Conservation (phyloP, 2,113 vertebrate genomes). For the Coptodon bakossiorum region DNA sequence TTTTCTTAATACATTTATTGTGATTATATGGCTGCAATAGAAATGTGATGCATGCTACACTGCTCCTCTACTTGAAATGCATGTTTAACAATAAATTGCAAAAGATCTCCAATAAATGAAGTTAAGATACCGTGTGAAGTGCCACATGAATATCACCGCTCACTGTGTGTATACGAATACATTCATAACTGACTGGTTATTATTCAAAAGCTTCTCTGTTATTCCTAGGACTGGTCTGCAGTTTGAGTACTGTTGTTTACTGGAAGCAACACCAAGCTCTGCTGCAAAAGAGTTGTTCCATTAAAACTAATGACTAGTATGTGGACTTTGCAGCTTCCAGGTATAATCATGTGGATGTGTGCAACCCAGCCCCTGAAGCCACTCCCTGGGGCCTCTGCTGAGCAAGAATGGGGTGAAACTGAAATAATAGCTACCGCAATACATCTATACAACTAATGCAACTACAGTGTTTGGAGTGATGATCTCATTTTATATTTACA, state of each 20-base stretch:
- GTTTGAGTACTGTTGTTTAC: conserved; percentile 5
- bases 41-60: conserved; percentile 71
- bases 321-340: conserved; percentile 21
- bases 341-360: conserved; percentile 14
- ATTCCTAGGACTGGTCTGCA: neutral
- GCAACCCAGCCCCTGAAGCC: neutral
- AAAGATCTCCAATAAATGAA: conserved; percentile 56
- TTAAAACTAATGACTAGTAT: conserved; percentile 21
- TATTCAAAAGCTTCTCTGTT: neutral
- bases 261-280: neutral
- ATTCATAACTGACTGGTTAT: neutral
- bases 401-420: conserved; percentile 11
- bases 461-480: neutral
- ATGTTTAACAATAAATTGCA: conserved; percentile 49
- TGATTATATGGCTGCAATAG: conserved; percentile 68
- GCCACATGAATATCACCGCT: conserved; percentile 30
- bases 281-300: neutral
- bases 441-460: neutral
- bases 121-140: conserved; percentile 28
- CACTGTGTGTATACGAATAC: neutral
- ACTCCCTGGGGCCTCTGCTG: neutral
- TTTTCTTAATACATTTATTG: conserved; percentile 56
- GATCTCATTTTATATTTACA: neutral
- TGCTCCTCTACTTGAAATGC: conserved; percentile 62
- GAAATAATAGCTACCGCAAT: neutral